Evolutionary conservation across 2,797 vertebrate species (phyloP), one percentile per base, ranked within the genome.

Genomic region (Anguilla marmorata): DNA sequence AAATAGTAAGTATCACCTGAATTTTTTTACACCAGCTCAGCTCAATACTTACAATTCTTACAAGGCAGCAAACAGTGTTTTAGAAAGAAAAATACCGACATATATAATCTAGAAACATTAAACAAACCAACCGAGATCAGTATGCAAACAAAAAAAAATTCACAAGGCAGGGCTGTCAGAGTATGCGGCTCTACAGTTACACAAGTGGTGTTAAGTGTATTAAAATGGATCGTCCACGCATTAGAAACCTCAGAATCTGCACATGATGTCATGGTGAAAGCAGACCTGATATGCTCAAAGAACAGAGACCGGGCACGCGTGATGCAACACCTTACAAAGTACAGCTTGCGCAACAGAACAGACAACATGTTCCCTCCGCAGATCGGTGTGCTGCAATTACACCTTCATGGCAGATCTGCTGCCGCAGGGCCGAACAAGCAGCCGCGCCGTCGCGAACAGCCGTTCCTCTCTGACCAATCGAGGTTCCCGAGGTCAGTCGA

Each of bases 241-340:
- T 82, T 82, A 82, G 27, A 50, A 50, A 45, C 19, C 41, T 82
- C 41, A 1, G 79, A 24, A 48, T 82, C 0, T 11, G 11, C 41
- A 50, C 45, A 82, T 82, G 79, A 82, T 82, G 79, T 82, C 79
- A n/a, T n/a, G 45, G 45, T 3, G 79, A 50, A 50, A 48, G 45
- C 45, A 50, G 79, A 48, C 41, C 79, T 7, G 41, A 48, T 50
- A 9, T 50, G 19, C 24, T 48, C 79, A 82, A 82, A 82, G 79
- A 82, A 50, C 79, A 82, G 41, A 82, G 79, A 4, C 74, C 19
- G 79, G 69, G 27, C 11, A 3, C 11, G 79, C 11, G 9, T 82
- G 79, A 82, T 82, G 79, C 79, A 82, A 82, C 79, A 50, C 41
- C 79, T 82, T 4, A 50, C 79, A 82, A 82, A 82, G 79, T 82